These are phyloP conservation scores for Teleopsis dalmanni DNA, from an alignment of 1,140 invertebrate genomes.

Conservation along the genomic window DNA sequence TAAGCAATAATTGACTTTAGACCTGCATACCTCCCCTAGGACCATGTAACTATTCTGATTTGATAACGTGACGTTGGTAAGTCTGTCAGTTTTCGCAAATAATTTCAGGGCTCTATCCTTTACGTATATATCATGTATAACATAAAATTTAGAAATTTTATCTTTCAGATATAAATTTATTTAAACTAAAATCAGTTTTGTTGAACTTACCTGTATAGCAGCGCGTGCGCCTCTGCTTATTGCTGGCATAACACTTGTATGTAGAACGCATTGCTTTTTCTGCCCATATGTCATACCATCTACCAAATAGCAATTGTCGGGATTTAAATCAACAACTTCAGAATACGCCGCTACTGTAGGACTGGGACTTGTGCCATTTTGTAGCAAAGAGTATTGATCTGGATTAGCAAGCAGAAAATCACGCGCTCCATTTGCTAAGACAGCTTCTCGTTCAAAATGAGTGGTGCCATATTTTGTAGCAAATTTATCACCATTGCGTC, in stretches of 20 bases:
- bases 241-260: constrained; percentile 66
- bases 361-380: constrained; percentile 17
- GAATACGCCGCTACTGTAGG: constrained; percentile 20
- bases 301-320: constrained; percentile 51
- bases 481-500: constrained; percentile 14
- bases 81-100: too few species aligned
- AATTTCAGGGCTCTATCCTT: too few species aligned
- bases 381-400: constrained; percentile 17
- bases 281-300: constrained; percentile 64
- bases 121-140: too few species aligned
- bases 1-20: too few species aligned
- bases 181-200: too few species aligned
- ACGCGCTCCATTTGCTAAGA: constrained; percentile 19
- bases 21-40: too few species aligned
- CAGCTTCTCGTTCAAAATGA: constrained; percentile 25
- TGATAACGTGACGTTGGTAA: too few species aligned
- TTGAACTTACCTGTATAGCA: constrained; percentile 49
- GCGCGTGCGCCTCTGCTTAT: constrained; percentile 58
- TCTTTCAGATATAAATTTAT: too few species aligned
- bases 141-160: too few species aligned
- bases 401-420: constrained; percentile 24
- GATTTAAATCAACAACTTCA: constrained; percentile 36
- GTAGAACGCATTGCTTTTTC: constrained; percentile 64
- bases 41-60: too few species aligned
- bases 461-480: constrained; percentile 11